phyloP scores from a whole-genome alignment of 2,113 vertebrate species.

The Gallinago undulata region DNA sequence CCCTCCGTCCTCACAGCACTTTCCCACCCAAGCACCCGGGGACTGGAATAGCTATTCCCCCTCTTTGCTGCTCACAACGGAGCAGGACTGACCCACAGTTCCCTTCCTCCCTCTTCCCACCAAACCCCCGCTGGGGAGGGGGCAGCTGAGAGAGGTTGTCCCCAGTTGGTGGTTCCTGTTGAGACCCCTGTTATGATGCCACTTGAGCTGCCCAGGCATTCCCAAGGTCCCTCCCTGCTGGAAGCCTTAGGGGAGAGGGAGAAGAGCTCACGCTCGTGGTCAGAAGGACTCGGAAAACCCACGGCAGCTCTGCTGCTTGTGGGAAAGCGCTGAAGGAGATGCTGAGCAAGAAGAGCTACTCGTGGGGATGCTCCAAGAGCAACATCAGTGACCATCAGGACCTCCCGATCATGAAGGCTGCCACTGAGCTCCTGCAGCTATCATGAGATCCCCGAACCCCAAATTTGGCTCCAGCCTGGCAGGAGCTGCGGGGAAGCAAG shows the following conservation, averaged over 20 bases:
- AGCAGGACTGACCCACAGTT: not conserved
- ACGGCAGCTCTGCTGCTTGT: not conserved
- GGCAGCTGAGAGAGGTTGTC: not conserved
- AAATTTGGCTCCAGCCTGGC: not conserved
- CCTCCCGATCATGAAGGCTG: not conserved
- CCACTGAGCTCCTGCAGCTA: not conserved
- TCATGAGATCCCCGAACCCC: not conserved
- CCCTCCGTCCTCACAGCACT: not conserved
- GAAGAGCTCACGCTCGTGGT: not conserved
- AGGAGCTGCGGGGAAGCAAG: not conserved
- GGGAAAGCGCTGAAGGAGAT: not conserved
- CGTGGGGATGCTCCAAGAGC: not conserved
- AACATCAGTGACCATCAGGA: accelerated
- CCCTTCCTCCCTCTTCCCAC: not conserved
- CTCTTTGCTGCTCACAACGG: not conserved
- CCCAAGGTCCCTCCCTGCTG: not conserved
- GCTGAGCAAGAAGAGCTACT: not conserved
- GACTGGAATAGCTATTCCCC: not conserved
- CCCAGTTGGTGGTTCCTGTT: not conserved
- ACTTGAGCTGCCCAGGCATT: not conserved
- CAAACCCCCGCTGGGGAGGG: not conserved
- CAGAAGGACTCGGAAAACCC: not conserved
- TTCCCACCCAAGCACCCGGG: not conserved
- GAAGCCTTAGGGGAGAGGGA: not conserved
- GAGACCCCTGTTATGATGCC: accelerated